Base-by-base conservation (phyloP, 2,113 vertebrate genomes). In the Phylloscopus trochiloides region DNA sequence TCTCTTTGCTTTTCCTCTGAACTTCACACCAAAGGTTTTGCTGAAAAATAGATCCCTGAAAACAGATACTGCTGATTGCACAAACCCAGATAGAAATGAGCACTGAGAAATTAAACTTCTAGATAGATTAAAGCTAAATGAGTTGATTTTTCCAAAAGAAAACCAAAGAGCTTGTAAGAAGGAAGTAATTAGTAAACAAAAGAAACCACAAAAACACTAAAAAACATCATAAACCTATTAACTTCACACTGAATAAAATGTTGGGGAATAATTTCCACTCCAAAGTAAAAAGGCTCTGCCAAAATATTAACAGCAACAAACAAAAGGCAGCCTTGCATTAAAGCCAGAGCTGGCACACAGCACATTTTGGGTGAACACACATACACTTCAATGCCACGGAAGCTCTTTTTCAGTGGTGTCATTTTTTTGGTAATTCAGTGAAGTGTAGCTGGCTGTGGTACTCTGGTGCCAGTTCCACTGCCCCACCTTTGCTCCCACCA, bases 31-130 rank as follows among this genome's bases (percentile, higher is more conserved):
- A 93, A 91, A 95, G 55, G 55, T 73, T 72, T 68, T 55, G 54
- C 22, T 81, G 80, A 72, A 57, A 92, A 87, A 61, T 17, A 78
- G 12, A 73, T 40, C 42, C 29, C 82, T 14, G 5, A 88, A 96
- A 88, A 66, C 50, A 88, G 57, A 61, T 54, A 88, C 20, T 55
- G 67, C 47, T 67, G 59, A 96, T 94, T 96, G 93, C 90, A 94
- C 40, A 11, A 77, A 92, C 63, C 48, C 82, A 95, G 71, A 83
- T 0, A 94, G 29, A 87, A 81, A 85, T 29, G 22, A 79, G 45
- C 75, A 62, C 55, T 8, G 25, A 80, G 59, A 22, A 94, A 52
- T 45, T 77, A 63, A 76, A 77, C 26, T 73, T 85, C 50, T 42
- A 36, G 54, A 70, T 42, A 90, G 7, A 29, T 19, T 55, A 55